Conservation (phyloP, 92 coral and sea anemone genomes). For the Muricea muricata region DNA sequence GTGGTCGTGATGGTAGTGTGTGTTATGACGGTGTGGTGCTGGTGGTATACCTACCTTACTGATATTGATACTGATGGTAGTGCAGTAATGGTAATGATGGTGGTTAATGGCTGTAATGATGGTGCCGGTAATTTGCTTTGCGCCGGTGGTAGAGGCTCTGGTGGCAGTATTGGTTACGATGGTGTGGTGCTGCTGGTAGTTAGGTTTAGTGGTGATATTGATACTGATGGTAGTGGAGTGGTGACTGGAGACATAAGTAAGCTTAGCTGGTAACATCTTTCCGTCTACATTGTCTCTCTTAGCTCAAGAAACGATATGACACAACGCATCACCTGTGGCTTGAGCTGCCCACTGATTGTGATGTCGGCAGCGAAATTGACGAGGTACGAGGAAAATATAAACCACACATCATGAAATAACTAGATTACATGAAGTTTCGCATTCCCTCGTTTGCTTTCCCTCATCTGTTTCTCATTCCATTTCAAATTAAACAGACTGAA, state of each 20-base stretch:
- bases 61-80: background rate
- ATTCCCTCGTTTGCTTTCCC: too few species aligned
- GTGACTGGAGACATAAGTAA: too few species aligned
- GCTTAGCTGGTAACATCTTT: too few species aligned
- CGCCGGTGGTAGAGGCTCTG: too few species aligned
- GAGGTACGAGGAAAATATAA: conserved; percentile 1
- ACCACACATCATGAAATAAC: too few species aligned
- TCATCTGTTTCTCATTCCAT: background rate
- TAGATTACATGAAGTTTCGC: too few species aligned
- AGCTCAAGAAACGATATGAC: conserved; percentile 91
- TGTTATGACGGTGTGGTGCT: background rate
- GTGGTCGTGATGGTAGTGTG: background rate
- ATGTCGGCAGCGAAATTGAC: conserved; percentile 50
- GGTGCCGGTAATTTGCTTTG: too few species aligned
- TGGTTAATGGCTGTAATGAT: too few species aligned
- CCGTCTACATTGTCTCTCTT: background rate
- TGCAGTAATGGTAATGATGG: background rate
- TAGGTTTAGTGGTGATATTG: background rate
- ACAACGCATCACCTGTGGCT: conserved; percentile 75
- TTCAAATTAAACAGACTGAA: background rate
- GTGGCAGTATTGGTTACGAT: background rate
- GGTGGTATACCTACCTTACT: background rate
- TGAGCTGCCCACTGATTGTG: conserved; percentile 86
- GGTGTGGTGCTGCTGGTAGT: background rate
- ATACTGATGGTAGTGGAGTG: too few species aligned